Evolutionary conservation across 2,888 invertebrate genomes (phyloP), one percentile per base, ranked within the genome.

Genomic region (Acrobasis suavella): DNA sequence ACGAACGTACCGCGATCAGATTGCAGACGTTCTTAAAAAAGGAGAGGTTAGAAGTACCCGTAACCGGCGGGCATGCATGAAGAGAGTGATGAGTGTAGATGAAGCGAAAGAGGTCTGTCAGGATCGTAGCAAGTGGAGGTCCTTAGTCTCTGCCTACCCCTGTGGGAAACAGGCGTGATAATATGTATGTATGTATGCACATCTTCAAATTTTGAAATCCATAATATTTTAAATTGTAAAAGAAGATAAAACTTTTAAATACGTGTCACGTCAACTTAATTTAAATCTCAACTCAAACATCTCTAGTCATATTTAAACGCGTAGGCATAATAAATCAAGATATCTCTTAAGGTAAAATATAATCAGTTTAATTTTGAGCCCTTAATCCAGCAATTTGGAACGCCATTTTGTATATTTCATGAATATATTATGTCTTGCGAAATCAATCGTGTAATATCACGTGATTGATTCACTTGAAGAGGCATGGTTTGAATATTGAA

Each of bases 341-440:
- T 22, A 42, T 17, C 16, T 56, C 56, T 22, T 17, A 14, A 56
- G 42, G 56, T 22, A 32, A 32, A 60, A 16, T 50, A 60, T 60
- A 60, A 60, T 60, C 51, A 50, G 38, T 50, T 50, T 39, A 60
- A 60, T 60, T 60, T 38, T 15, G 32, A 32, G 22, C 50, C 49
- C 60, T 16, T 51, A 39, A 60, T 38, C 50, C 60, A 9, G 39
- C 46, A 17, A 60, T 15, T 49, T 49, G 15, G 38, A 15, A 38
- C 50, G 59, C 59, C 49, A 49, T 49, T 50, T 59, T 37, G 51
- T 16, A 60, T 39, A 37, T 60, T 51, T 60, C 39, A 39, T 60
- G 60, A 50, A 60, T 60, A 50, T 22, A 56, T 56, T 56, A 56
- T 56, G 42, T 17, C 17, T 56, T 22, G 17, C 14, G 42, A 56